Evolutionary conservation across 2,888 invertebrate genomes (phyloP), one percentile per base, ranked within the genome.

Genomic region (Amphimallon solstitiale): DNA sequence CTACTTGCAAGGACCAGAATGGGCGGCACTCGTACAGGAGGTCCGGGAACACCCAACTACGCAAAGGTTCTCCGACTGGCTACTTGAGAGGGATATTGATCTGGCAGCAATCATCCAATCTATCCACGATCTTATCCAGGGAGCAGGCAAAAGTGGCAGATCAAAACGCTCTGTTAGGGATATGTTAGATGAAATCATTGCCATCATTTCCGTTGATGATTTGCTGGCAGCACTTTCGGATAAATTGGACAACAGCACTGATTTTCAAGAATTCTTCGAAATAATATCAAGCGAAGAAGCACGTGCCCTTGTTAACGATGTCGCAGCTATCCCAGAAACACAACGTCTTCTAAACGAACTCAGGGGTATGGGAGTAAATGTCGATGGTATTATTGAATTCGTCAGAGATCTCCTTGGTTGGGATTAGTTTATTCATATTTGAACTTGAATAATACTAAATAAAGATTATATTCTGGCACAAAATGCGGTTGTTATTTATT

Each of bases 1-100:
- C 2, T 77, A 76, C 65, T 63, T 77, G 29, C 73, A 75, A 72
- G 71, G 75, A 43, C 40, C 61, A 7, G 75, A 75, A 65, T 77
- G 75, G 71, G 70, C 70, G 17, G 63, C 46, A 9, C 68, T 76
- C 10, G 69, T 73, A n/a, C 68, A 61, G 10, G 52, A 49, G 7
- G 69, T 74, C 19, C 43, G 34, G 5, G 52, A 48, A 17, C 66
- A 73, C 17, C 69, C 65, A 17, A 67, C 67, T 7, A 70, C 65
- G 52, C 65, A 72, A 61, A 68, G 69, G 12, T 70, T 76, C 40
- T 71, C 71, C 46, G 38, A 65, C 2, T 71, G 71, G 54, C 61
- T 76, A 35, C 49, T 23, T 3, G 69, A 70, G n/a, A 70, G 70
- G 38, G 74, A 74, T 43, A 54, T 75, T 21, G 71, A 73, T 40